These are phyloP conservation scores for Geococcyx californianus DNA, from an alignment of 2,113 vertebrate genomes.

Conservation along the genomic window DNA sequence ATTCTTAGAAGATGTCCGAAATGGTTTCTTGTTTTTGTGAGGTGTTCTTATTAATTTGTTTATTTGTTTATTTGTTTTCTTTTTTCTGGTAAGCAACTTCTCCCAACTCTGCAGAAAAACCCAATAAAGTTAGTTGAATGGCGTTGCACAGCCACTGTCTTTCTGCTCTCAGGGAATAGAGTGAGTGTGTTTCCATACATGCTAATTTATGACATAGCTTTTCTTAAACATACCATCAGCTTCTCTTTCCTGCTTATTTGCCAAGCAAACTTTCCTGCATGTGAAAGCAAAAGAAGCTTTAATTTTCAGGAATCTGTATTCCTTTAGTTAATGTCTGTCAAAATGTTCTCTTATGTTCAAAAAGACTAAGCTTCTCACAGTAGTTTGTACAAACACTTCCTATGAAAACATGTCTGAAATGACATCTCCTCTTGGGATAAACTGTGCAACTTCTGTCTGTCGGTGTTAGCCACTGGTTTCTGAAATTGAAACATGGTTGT, in stretches of 20 bases:
- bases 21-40: constrained; percentile 20
- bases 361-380: not conserved
- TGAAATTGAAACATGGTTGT: not conserved
- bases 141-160: not conserved
- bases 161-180: constrained; percentile 4
- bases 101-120: not conserved
- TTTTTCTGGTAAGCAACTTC: not conserved
- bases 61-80: not conserved
- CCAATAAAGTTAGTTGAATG: not conserved
- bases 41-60: not conserved
- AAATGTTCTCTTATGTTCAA: constrained; percentile 9
- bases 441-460: not conserved
- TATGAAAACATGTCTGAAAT: not conserved
- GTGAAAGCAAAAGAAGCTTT: not conserved
- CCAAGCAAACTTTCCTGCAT: not conserved
- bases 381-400: not conserved
- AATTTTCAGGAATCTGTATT: constrained; percentile 24
- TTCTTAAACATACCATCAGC: not conserved
- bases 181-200: not conserved
- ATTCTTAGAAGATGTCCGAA: constrained; percentile 21
- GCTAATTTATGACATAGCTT: not conserved
- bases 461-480: not conserved
- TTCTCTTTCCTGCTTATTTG: constrained; percentile 4
- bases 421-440: not conserved
- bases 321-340: constrained; percentile 23